Percentiles rank a stretch among this genome's conserved stretches.
phyloP scores from a whole-genome alignment of 1,140 invertebrate species.

The Sinonovacula constricta region DNA sequence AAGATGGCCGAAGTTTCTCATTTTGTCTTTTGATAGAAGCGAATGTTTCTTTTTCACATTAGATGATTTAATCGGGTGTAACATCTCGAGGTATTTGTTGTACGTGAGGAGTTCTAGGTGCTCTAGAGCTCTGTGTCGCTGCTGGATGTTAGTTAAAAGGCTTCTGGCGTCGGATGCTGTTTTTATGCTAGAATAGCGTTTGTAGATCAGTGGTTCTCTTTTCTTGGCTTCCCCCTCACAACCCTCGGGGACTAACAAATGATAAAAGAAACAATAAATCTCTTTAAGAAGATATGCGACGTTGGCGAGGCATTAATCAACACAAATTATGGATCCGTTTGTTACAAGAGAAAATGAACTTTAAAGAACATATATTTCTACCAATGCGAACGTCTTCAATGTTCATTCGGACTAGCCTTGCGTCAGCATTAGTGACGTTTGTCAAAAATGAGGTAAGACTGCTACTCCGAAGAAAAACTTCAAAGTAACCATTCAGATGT shows the following conservation, averaged over 20 bases:
- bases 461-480: too few species aligned
- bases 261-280: not conserved
- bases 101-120: slow-evolving; percentile 53
- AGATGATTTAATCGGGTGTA: not conserved
- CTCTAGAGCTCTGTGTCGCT: slow-evolving; percentile 44
- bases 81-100: slow-evolving; percentile 28
- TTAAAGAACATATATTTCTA: not conserved
- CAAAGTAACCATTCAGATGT: too few species aligned
- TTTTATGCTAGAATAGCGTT: slow-evolving; percentile 50
- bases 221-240: slow-evolving; percentile 40
- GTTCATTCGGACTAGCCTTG: not conserved
- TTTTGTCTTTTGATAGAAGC: not conserved
- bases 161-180: slow-evolving; percentile 44
- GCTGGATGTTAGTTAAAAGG: slow-evolving; percentile 31
- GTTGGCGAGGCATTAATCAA: not conserved
- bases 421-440: not conserved
- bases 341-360: not conserved
- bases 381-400: not conserved
- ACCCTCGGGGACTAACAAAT: slow-evolving; percentile 32
- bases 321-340: too few species aligned
- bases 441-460: too few species aligned
- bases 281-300: not conserved
- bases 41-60: not conserved
- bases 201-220: slow-evolving; percentile 51
- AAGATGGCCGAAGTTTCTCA: not conserved